These are phyloP conservation scores for Phaonia tiefii DNA, from an alignment of 2,888 invertebrate genomes.

Conservation along the genomic window DNA sequence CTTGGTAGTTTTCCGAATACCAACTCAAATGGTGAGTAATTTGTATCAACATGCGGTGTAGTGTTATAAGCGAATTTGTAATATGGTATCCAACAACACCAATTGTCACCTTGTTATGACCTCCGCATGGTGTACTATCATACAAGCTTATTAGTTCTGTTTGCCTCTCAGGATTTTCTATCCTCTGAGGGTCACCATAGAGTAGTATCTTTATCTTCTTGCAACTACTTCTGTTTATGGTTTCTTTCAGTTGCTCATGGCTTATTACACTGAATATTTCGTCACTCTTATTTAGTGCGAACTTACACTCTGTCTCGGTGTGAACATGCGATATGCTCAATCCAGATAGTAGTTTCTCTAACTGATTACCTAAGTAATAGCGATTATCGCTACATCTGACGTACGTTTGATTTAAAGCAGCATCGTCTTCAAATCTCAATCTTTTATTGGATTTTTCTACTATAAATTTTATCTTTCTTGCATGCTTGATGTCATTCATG, in stretches of 20 bases:
- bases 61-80: too few species aligned
- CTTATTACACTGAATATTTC: neutral
- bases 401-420: neutral
- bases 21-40: too few species aligned
- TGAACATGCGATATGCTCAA: neutral
- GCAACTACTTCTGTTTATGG: neutral
- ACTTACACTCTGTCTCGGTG: too few species aligned
- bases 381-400: neutral
- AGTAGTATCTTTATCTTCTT: neutral
- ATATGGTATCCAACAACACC: too few species aligned
- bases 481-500: neutral
- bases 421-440: neutral
- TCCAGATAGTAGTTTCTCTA: neutral
- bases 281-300: neutral
- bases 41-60: too few species aligned
- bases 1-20: too few species aligned
- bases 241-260: neutral
- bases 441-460: neutral
- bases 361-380: neutral
- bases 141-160: constrained; percentile 46
- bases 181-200: neutral
- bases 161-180: neutral
- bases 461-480: neutral
- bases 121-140: constrained; percentile 48
- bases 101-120: constrained; percentile 53